Base-by-base conservation (phyloP, 2,797 vertebrate genomes). In the Rhinella marina region DNA sequence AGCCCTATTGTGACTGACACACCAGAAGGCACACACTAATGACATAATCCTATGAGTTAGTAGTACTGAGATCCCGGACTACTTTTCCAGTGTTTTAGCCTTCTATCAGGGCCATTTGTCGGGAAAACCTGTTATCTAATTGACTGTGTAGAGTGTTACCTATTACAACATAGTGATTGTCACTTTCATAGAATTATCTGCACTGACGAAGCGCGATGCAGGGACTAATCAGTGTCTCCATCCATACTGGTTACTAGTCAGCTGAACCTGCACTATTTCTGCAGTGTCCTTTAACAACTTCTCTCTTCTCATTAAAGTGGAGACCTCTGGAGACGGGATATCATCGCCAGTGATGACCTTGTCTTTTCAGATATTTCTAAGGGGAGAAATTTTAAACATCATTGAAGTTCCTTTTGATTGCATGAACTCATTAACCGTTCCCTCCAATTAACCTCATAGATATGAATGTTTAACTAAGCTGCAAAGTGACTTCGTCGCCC, bases 371-470 rank as follows among this genome's bases (percentile, higher is more conserved):
- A 83, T 70, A 83, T 83, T 83, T 83, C 81, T 70, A 83, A 29
- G 50, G 81, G 81, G 81, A 83, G n/a, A 83, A 14, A 70, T 83
- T 83, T 70, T 72, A 52, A 70, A 70, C 66, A 56, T 48, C 48
- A 83, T 66, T 27, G n/a, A 27, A 70, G 81, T 27, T 82, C 41
- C 81, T 54, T 70, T 70, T 17, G 17, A 70, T 41, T 41, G 64
- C 81, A 23, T 70, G 64, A 83, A 68, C 81, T 83, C 81, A 83
- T 83, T 83, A 83, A 83, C 81, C 81, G 81, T 83, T 83, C 64
- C 81, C 81, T 83, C 66, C 64, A 83, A 83, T 83, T 83, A 83
- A 83, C 81, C 61, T 83, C 50, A 21, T 56, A 70, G 81, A 83
- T 25, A 70, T 32, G 64, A 70, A 83, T 68, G 64, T 83, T 82